Conservation (phyloP, 2,797 vertebrate species). For the Pogoniulus pusillus region DNA sequence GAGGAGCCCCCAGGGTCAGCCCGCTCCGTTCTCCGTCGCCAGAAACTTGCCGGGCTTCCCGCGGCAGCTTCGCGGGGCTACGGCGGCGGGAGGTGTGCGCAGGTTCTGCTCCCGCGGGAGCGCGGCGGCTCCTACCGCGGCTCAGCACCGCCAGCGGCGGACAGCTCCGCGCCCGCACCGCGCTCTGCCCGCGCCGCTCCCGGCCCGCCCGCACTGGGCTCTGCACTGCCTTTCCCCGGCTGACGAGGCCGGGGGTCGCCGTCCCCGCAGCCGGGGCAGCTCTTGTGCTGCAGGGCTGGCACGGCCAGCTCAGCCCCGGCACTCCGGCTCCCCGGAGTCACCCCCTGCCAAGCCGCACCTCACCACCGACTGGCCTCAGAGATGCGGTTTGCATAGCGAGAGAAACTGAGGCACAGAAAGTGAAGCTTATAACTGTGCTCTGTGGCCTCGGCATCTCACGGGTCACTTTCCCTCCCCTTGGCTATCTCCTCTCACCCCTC, state of each 20-base stretch:
- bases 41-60: not conserved
- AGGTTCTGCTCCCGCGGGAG: not conserved
- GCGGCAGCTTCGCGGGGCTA: not conserved
- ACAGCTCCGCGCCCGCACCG: slow-evolving; percentile 2
- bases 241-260: not conserved
- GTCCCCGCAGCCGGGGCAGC: not conserved
- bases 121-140: not conserved
- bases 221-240: not conserved
- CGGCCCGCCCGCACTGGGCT: too few species aligned
- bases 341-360: not conserved
- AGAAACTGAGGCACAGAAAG: not conserved
- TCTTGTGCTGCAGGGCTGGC: not conserved
- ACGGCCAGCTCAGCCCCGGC: not conserved
- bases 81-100: not conserved
- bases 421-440: rapidly evolving
- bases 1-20: not conserved
- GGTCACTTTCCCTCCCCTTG: not conserved
- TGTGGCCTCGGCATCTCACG: rapidly evolving
- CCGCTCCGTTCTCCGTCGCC: not conserved
- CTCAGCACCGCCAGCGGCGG: slow-evolving; percentile 26
- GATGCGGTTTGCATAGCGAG: rapidly evolving
- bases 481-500: not conserved
- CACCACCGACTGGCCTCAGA: rapidly evolving
- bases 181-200: not conserved
- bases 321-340: not conserved